A percentile compares a stretch with the other conserved stretches of the same genome.
These are phyloP conservation scores for Falco cherrug DNA, from an alignment of 2,797 vertebrate species.

Conservation along the genomic window DNA sequence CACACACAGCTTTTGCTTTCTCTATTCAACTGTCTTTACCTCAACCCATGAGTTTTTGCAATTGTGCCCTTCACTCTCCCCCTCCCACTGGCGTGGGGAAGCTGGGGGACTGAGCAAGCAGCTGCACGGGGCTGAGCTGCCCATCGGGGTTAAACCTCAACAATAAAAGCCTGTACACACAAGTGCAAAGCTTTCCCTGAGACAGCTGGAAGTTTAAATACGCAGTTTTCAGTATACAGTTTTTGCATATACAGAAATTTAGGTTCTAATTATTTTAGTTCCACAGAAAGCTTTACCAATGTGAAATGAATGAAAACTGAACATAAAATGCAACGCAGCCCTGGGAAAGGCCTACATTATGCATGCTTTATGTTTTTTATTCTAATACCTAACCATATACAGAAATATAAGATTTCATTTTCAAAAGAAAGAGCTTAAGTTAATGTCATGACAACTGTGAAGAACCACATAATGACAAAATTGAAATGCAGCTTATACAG, in stretches of 20 bases:
- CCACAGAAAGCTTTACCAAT: neutral
- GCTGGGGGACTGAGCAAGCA: rapidly evolving
- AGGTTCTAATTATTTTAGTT: neutral
- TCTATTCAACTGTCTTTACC: neutral
- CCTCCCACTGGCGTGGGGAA: too few species aligned
- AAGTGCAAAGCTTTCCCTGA: neutral
- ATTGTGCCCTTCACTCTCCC: neutral
- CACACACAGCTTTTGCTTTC: neutral
- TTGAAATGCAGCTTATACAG: neutral
- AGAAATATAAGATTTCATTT: neutral
- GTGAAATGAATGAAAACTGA: neutral
- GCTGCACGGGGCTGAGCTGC: neutral
- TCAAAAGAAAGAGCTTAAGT: neutral
- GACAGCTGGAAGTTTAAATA: neutral
- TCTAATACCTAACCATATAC: neutral
- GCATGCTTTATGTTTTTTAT: neutral
- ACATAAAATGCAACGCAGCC: neutral
- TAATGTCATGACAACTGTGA: neutral
- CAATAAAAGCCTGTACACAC: neutral
- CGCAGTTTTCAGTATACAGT: neutral
- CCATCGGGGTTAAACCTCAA: neutral
- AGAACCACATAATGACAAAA: neutral
- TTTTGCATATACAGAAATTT: neutral
- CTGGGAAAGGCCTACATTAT: neutral
- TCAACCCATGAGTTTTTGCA: neutral